Percentiles rank a stretch among this genome's conserved stretches.
These are phyloP conservation scores for Siniperca chuatsi DNA, from an alignment of 2,113 vertebrate genomes.

Conservation along the genomic window DNA sequence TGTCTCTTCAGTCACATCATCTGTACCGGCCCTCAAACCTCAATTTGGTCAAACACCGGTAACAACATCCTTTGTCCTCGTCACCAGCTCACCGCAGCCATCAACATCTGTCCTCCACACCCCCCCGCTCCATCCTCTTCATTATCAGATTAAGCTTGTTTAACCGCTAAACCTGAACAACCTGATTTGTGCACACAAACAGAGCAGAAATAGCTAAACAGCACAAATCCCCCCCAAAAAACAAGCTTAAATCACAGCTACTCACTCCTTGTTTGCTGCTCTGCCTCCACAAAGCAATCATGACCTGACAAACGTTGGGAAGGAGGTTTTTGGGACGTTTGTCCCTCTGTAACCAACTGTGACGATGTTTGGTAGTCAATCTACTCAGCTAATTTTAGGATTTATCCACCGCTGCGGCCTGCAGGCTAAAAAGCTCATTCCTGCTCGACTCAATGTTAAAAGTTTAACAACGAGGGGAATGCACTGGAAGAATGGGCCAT, in stretches of 20 bases:
- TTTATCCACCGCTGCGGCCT: background rate
- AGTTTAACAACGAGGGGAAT: conserved; percentile 4
- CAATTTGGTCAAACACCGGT: background rate
- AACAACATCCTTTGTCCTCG: conserved; percentile 20
- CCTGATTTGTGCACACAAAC: conserved; percentile 52
- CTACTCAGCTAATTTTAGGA: conserved; percentile 41
- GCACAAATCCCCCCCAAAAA: conserved; percentile 20
- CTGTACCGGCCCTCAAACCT: conserved; percentile 6
- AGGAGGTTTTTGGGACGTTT: background rate
- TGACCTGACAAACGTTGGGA: background rate
- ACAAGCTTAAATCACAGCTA: background rate
- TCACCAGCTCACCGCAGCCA: background rate
- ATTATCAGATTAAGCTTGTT: conserved; percentile 53
- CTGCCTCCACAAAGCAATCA: conserved; percentile 5
- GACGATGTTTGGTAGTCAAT: background rate
- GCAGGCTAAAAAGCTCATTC: too few species aligned
- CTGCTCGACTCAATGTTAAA: background rate
- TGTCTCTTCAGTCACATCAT: background rate
- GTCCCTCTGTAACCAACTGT: background rate
- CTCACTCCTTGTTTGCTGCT: background rate
- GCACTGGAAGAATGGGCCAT: background rate
- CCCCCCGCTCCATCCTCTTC: conserved; percentile 35
- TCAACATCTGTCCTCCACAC: conserved; percentile 25
- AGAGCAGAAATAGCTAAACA: conserved; percentile 22
- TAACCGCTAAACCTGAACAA: conserved; percentile 39